phyloP scores from a whole-genome alignment of 1,140 invertebrate genomes.

The Theocolax elegans region DNA sequence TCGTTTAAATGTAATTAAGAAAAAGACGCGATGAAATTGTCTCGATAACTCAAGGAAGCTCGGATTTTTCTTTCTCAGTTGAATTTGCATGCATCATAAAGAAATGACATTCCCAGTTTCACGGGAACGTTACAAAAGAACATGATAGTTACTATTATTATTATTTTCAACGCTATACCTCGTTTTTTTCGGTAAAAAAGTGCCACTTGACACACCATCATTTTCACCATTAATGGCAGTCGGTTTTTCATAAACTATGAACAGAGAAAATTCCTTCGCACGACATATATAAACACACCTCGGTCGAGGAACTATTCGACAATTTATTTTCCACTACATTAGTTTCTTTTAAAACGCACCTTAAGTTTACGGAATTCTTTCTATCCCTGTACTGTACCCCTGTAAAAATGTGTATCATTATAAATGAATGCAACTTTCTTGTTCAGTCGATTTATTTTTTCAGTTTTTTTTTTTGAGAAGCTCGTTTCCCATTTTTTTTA shows the following conservation, averaged over 20 bases:
- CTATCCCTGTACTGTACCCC: slow-evolving; percentile 14
- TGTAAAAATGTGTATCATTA: slow-evolving; percentile 28
- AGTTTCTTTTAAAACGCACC: slow-evolving; percentile 28
- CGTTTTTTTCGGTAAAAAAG: slow-evolving; percentile 4
- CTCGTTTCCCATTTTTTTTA: neutral
- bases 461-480: slow-evolving; percentile 32
- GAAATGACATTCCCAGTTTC: slow-evolving; percentile 1
- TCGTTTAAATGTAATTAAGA: neutral
- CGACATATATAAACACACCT: slow-evolving; percentile 31
- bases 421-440: slow-evolving; percentile 40
- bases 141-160: neutral
- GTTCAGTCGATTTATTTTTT: slow-evolving; percentile 37
- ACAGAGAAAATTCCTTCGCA: slow-evolving; percentile 33
- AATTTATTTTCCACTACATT: slow-evolving; percentile 16
- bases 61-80: slow-evolving; percentile 28
- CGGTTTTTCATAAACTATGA: slow-evolving; percentile 32
- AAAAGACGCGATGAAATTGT: neutral
- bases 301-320: slow-evolving; percentile 31
- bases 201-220: slow-evolving; percentile 12
- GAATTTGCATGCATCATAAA: slow-evolving; percentile 25
- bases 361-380: slow-evolving; percentile 36
- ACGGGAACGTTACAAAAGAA: slow-evolving; percentile 16
- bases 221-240: slow-evolving; percentile 36
- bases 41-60: slow-evolving; percentile 34
- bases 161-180: slow-evolving; percentile 9